Conservation (phyloP, 2,797 vertebrate species). For the Erpetoichthys calabaricus region DNA sequence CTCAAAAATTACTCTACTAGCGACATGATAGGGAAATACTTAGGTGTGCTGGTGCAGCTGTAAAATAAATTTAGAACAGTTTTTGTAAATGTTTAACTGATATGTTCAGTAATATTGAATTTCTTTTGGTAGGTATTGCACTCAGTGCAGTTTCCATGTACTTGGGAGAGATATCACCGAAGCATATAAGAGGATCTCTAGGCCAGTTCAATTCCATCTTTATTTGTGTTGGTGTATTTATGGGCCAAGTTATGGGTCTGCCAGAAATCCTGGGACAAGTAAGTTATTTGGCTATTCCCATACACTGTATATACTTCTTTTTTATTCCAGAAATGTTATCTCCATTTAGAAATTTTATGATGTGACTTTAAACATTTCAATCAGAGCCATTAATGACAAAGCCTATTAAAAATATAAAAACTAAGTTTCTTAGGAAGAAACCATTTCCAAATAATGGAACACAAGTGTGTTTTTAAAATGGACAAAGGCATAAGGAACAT, state of each 20-base stretch:
- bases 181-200: slow-evolving; percentile 66
- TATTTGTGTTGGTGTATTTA: slow-evolving; percentile 82
- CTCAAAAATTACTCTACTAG: too few species aligned
- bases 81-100: not conserved
- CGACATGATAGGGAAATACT: too few species aligned
- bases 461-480: too few species aligned
- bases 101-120: not conserved
- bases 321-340: too few species aligned
- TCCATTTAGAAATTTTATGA: too few species aligned
- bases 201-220: slow-evolving; percentile 85
- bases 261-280: slow-evolving; percentile 83
- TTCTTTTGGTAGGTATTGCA: slow-evolving; percentile 58
- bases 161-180: slow-evolving; percentile 83
- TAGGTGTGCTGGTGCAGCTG: not conserved
- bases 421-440: too few species aligned
- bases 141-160: slow-evolving; percentile 87
- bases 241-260: slow-evolving; percentile 74
- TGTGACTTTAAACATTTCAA: too few species aligned
- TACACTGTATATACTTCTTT: not conserved
- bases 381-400: too few species aligned
- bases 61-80: not conserved
- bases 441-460: too few species aligned
- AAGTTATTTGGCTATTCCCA: slow-evolving; percentile 24
- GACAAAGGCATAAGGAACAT: too few species aligned
- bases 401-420: too few species aligned